Evolutionary conservation across 2,888 invertebrate species (phyloP).

Genomic region (Diachrysia chrysitis): DNA sequence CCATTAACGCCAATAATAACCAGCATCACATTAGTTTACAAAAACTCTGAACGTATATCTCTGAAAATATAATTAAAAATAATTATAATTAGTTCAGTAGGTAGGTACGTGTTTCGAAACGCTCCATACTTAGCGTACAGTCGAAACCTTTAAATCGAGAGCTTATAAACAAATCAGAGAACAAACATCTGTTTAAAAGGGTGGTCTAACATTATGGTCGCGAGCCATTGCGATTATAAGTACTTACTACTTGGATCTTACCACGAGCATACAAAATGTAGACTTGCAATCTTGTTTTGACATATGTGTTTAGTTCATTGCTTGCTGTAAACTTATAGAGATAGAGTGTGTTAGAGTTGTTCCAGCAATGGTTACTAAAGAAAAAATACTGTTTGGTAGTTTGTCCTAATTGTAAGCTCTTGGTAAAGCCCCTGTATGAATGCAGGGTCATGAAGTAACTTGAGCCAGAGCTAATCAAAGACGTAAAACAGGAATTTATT

Average conservation of each 20-base stretch:
- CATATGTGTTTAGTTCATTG: not conserved
- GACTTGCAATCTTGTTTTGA: not conserved
- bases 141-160: slow-evolving; percentile 39
- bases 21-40: too few relatives aligned
- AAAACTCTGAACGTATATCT: too few relatives aligned
- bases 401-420: not conserved
- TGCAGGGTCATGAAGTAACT: slow-evolving; percentile 78
- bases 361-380: not conserved
- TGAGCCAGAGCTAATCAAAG: slow-evolving; percentile 85
- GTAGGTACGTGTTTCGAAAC: slow-evolving; percentile 28
- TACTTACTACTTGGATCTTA: slow-evolving; percentile 25
- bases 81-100: slow-evolving; percentile 9
- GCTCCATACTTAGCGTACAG: slow-evolving; percentile 22
- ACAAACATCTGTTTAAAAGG: slow-evolving; percentile 65
- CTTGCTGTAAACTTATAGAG: not conserved
- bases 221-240: slow-evolving; percentile 36
- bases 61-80: slow-evolving; percentile 5
- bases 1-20: slow-evolving; percentile 35
- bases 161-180: slow-evolving; percentile 42
- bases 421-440: slow-evolving; percentile 31
- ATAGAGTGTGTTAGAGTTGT: not conserved
- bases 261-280: not conserved
- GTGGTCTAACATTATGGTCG: slow-evolving; percentile 75
- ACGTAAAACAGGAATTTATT: slow-evolving; percentile 87
- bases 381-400: too few relatives aligned